A percentile compares a stretch with the other conserved stretches of the same genome.
phyloP scores from a whole-genome alignment of 2,797 vertebrate species.

The Cyprinella venusta region DNA sequence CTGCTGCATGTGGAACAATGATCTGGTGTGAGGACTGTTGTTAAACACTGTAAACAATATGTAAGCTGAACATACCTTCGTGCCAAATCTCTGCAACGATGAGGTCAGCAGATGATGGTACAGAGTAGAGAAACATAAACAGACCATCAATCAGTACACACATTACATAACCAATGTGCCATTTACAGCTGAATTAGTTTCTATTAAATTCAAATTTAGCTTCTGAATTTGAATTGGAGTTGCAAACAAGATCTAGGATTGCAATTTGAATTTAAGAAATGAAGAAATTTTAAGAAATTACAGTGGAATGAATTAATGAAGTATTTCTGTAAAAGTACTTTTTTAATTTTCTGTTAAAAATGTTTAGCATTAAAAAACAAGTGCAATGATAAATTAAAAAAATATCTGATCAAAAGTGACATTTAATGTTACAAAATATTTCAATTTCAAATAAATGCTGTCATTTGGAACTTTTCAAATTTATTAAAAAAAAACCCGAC shows the following conservation, averaged over 20 bases:
- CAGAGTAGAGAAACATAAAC: slow-evolving; percentile 34
- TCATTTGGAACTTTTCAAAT: not conserved
- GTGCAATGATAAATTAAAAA: not conserved
- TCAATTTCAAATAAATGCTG: not conserved
- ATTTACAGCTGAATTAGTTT: not conserved
- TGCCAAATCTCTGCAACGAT: slow-evolving; percentile 68
- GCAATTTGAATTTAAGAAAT: not conserved
- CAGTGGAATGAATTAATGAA: not conserved
- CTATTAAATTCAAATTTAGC: not conserved
- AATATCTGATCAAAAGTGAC: not conserved
- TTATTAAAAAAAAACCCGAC: too few relatives aligned
- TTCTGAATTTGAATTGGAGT: not conserved
- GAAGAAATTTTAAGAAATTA: not conserved
- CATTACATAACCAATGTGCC: not conserved
- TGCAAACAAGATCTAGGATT: not conserved
- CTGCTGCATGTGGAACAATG: not conserved
- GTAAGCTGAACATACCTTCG: slow-evolving; percentile 73
- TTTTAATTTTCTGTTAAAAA: not conserved
- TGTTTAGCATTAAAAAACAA: not conserved
- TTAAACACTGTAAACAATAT: not conserved
- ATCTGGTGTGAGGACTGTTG: not conserved
- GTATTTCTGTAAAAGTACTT: too few relatives aligned
- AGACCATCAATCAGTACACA: not conserved
- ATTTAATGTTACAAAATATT: not conserved
- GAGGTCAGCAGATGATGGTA: slow-evolving; percentile 30